Evolutionary conservation across 2,888 invertebrate species (phyloP), one percentile per base, ranked within the genome.

Genomic region (Euclidia mi): DNA sequence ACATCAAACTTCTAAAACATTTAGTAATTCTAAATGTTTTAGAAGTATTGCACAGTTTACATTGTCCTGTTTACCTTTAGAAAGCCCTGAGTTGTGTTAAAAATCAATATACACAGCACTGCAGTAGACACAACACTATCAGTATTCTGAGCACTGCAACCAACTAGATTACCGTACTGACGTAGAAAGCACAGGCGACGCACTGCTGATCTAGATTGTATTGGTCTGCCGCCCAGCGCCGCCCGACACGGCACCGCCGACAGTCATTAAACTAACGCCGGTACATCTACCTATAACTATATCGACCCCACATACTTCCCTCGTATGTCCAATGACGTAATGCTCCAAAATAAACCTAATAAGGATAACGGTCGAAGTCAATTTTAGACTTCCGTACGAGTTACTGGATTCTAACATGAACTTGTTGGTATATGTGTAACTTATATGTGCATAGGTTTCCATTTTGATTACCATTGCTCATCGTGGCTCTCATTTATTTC

Each of bases 281-380:
- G 71, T 78, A 72, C 72, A 72, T 68, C 66, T 63, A 58, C 66
- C 52, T 72, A 62, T 66, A 68, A 49, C 63, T 68, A 68, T 62
- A 76, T 66, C 77, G 79, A 81, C 76, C 76, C 78, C 76, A 71
- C 76, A 73, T 77, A 72, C 78, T 76, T 78, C 76, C 82, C 73
- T 74, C 68, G 41, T 75, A 73, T 47, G 78, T 79, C 80, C 80
- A 88, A 90, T 94, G 94, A 94, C 94, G 94, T 94, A 94, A 94
- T 94, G 88, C 76, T 89, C 92, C 88, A 93, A 94, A 94, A 94
- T 94, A 94, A 92, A 92, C 91, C 87, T 82, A 90, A 84, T 89
- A 92, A 77, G 92, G 91, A 89, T 89, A 88, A 87, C 82, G 74
- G 70, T 70, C 64, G 57, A 32, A 50, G 56, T 56, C 72, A 69